phyloP scores from a whole-genome alignment of 37 sponge, comb jelly and placozoan genomes.

The Cliona cf. orientalis region DNA sequence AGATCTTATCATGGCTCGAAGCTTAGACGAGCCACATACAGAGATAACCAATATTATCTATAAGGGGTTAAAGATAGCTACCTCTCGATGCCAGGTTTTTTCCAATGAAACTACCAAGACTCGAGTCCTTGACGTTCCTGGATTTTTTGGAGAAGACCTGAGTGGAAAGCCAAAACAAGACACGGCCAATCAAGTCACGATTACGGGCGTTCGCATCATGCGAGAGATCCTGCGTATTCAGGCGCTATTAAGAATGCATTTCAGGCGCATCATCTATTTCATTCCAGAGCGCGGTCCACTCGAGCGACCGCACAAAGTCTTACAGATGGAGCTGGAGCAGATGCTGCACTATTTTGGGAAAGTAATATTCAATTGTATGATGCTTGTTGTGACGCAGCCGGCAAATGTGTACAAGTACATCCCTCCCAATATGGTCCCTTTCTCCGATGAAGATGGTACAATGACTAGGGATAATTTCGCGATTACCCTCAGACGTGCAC shows the following conservation, averaged over 20 bases:
- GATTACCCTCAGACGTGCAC: background rate
- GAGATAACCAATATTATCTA: background rate
- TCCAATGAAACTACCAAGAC: conserved; percentile 8
- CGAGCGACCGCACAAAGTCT: background rate
- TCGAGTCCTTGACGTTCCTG: conserved; percentile 6
- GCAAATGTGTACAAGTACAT: background rate
- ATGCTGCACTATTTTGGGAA: conserved; percentile 20
- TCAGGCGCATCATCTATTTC: conserved; percentile 33
- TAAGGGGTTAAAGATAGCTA: background rate
- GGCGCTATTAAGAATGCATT: background rate
- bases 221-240: conserved; percentile 28
- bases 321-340: conserved; percentile 14
- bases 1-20: background rate
- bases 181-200: background rate
- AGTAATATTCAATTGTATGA: conserved; percentile 14
- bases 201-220: background rate
- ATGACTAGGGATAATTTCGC: background rate
- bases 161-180: background rate
- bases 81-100: background rate
- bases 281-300: conserved; percentile 14
- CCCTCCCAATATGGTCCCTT: background rate
- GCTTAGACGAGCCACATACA: background rate
- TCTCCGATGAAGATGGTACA: background rate
- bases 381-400: conserved; percentile 9
- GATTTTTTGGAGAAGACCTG: background rate